A percentile compares a stretch with the other conserved stretches of the same genome.
phyloP scores from a whole-genome alignment of 2,113 vertebrate species.

The Agelaius tricolor region DNA sequence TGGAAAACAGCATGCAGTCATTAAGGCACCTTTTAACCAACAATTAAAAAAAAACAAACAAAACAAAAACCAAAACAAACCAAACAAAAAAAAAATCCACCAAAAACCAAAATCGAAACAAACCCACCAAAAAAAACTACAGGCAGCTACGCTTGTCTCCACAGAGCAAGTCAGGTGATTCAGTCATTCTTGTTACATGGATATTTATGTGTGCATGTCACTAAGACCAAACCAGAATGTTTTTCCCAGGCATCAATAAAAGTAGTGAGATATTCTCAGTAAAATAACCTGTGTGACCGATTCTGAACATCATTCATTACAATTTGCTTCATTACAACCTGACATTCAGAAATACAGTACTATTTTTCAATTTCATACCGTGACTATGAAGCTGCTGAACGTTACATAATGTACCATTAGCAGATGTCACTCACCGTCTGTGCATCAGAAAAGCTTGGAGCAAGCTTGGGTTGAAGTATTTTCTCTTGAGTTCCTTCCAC shows the following conservation, averaged over 20 bases:
- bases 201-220: not conserved
- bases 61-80: not conserved
- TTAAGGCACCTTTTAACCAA: not conserved
- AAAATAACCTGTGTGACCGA: not conserved
- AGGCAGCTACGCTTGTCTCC: not conserved
- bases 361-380: not conserved
- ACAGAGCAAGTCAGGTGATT: not conserved
- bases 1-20: not conserved
- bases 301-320: not conserved
- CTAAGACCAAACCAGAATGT: not conserved
- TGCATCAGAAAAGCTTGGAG: slow-evolving; percentile 86
- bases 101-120: not conserved
- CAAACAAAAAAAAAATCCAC: not conserved
- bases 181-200: not conserved
- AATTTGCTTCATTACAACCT: not conserved
- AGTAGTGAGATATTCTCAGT: not conserved
- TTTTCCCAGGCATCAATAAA: not conserved
- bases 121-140: not conserved
- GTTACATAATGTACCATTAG: not conserved
- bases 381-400: not conserved
- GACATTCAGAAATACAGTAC: not conserved
- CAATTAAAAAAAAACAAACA: not conserved
- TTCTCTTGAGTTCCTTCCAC: slow-evolving; percentile 88
- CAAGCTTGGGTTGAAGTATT: slow-evolving; percentile 85
- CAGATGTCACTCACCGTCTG: slow-evolving; percentile 79